Percentiles rank a stretch among this genome's conserved stretches.
Conservation (phyloP, 2,888 invertebrate genomes). For the Leptopterna dolabrata region DNA sequence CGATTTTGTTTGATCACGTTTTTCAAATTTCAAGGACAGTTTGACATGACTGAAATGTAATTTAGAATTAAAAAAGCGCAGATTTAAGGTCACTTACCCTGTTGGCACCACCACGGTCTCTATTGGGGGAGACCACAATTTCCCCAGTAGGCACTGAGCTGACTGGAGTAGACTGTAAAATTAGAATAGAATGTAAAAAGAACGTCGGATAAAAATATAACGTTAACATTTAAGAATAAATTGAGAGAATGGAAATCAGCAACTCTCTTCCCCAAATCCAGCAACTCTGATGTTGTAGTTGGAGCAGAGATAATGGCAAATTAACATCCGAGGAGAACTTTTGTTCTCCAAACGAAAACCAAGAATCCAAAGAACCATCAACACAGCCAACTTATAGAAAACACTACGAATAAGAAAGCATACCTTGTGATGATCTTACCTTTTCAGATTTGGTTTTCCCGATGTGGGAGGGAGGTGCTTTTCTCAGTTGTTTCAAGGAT, state of each 20-base stretch:
- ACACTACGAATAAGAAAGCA: too few species aligned
- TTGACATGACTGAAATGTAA: background rate
- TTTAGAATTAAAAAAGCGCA: background rate
- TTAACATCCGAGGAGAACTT: too few species aligned
- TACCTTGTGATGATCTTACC: too few species aligned
- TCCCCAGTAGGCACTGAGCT: slow-evolving; percentile 92
- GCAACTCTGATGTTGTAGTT: too few species aligned
- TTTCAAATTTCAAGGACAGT: background rate
- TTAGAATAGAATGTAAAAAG: background rate
- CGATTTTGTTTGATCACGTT: background rate
- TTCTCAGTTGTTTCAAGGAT: slow-evolving; percentile 83
- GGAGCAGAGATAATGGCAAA: too few species aligned
- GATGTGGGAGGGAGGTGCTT: slow-evolving; percentile 87
- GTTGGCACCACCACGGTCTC: slow-evolving; percentile 84
- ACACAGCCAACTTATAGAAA: too few species aligned
- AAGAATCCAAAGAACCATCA: too few species aligned
- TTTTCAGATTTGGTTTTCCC: slow-evolving; percentile 87
- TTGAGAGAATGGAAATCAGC: background rate
- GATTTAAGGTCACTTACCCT: slow-evolving; percentile 72
- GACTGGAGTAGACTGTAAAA: slow-evolving; percentile 87
- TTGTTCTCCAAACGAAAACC: too few species aligned
- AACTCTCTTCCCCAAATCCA: background rate
- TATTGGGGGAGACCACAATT: slow-evolving; percentile 89
- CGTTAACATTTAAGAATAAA: background rate
- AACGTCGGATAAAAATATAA: background rate